Evolutionary conservation across 2,888 invertebrate genomes (phyloP).

Genomic region (Acleris sparsana): DNA sequence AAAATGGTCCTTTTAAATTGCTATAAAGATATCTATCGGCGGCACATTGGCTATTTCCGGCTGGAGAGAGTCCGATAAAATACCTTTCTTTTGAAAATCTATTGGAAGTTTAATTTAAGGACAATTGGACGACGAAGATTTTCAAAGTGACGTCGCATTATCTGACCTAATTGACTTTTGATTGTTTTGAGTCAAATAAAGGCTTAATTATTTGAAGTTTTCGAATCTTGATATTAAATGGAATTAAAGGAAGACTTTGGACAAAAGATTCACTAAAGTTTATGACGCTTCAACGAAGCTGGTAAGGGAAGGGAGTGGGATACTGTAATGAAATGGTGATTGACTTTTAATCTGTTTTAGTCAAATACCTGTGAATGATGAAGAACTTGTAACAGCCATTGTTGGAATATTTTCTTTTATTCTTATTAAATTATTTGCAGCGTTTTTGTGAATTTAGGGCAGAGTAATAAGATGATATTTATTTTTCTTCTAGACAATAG

Average conservation of each 20-base stretch:
- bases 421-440: neutral
- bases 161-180: constrained; percentile 70
- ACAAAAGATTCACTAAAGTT: constrained; percentile 20
- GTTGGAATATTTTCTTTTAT: neutral
- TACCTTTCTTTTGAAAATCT: constrained; percentile 1
- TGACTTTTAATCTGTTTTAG: constrained; percentile 18
- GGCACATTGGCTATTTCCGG: constrained; percentile 68
- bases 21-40: constrained; percentile 67
- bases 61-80: constrained; percentile 33
- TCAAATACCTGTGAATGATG: neutral
- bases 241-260: constrained; percentile 6
- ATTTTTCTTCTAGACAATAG: too few relatives aligned
- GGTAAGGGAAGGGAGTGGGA: constrained; percentile 13
- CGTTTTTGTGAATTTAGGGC: too few relatives aligned
- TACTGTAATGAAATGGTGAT: constrained; percentile 22
- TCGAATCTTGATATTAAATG: neutral
- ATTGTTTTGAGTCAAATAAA: constrained; percentile 71
- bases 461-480: too few relatives aligned
- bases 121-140: constrained; percentile 51
- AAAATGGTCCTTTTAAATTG: constrained; percentile 74
- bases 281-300: constrained; percentile 9
- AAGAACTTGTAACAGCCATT: neutral
- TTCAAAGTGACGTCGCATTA: constrained; percentile 51
- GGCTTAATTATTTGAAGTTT: constrained; percentile 73
- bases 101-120: constrained; percentile 48